phyloP scores from a whole-genome alignment of 2,888 invertebrate species.

The Chromoteleia sp. region DNA sequence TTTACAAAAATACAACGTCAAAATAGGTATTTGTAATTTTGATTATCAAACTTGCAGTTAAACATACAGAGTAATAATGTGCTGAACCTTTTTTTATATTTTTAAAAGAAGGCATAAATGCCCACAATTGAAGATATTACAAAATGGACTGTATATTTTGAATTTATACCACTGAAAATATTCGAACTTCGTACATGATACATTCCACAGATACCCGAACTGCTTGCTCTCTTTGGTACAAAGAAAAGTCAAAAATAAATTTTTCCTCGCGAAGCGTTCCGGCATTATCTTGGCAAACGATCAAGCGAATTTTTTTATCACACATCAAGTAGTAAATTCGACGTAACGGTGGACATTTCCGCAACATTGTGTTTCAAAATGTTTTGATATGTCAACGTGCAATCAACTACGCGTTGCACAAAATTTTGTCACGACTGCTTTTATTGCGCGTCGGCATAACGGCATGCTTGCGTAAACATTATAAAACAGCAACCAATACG shows the following conservation, averaged over 20 bases:
- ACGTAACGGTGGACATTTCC: conserved; percentile 34
- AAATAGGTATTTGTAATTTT: no score
- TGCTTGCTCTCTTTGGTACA: not conserved
- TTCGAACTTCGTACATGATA: conserved; percentile 14
- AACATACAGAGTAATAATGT: no score
- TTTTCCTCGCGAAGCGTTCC: conserved; percentile 16
- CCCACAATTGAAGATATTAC: no score
- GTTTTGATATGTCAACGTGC: conserved; percentile 2
- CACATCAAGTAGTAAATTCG: conserved; percentile 39
- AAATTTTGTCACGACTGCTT: no score
- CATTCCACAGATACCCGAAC: conserved; percentile 10
- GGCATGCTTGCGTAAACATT: no score
- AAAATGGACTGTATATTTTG: conserved; percentile 1
- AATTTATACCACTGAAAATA: conserved; percentile 17
- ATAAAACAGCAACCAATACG: no score
- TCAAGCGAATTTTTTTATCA: conserved; percentile 39
- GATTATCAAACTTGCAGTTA: no score
- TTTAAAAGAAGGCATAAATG: no score
- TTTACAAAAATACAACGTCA: no score
- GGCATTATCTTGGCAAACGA: conserved; percentile 44
- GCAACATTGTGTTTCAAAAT: conserved; percentile 8
- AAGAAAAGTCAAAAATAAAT: conserved; percentile 45
- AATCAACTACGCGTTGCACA: not conserved
- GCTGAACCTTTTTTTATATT: no score
- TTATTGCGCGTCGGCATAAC: no score